A percentile compares a stretch with the other conserved stretches of the same genome.
Conservation (phyloP, 2,888 invertebrate genomes). For the Eupithecia insigniata region DNA sequence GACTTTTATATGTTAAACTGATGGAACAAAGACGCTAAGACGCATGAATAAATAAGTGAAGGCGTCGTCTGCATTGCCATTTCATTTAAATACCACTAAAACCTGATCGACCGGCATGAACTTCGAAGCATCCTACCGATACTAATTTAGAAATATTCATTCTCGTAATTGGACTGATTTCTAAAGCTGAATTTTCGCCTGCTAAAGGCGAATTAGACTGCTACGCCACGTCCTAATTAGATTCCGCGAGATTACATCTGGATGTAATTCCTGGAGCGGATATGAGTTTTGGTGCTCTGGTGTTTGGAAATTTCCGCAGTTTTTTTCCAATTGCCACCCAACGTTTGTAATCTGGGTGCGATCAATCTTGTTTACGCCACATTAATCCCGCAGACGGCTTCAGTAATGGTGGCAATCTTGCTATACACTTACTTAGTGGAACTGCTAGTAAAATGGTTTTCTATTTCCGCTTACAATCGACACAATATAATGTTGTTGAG, state of each 20-base stretch:
- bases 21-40: constrained; percentile 32
- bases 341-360: constrained; percentile 49
- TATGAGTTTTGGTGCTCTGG: constrained; percentile 44
- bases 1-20: constrained; percentile 31
- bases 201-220: constrained; percentile 36
- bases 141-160: constrained; percentile 32
- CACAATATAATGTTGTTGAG: constrained; percentile 5
- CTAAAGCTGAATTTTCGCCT: constrained; percentile 31
- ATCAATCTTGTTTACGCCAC: constrained; percentile 51
- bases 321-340: constrained; percentile 49
- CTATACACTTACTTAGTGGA: constrained; percentile 34
- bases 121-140: constrained; percentile 21
- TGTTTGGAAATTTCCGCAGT: constrained; percentile 41
- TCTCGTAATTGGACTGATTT: constrained; percentile 29
- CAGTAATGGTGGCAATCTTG: constrained; percentile 29
- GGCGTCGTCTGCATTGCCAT: constrained; percentile 27
- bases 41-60: constrained; percentile 36
- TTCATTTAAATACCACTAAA: constrained; percentile 24
- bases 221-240: constrained; percentile 36
- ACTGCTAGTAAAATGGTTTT: constrained; percentile 25
- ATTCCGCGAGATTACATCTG: constrained; percentile 38
- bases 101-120: constrained; percentile 22
- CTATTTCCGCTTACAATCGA: constrained; percentile 28
- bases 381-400: constrained; percentile 42
- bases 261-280: constrained; percentile 43